Evolutionary conservation across 2,797 vertebrate genomes (phyloP).

Genomic region (Pristis pectinata): DNA sequence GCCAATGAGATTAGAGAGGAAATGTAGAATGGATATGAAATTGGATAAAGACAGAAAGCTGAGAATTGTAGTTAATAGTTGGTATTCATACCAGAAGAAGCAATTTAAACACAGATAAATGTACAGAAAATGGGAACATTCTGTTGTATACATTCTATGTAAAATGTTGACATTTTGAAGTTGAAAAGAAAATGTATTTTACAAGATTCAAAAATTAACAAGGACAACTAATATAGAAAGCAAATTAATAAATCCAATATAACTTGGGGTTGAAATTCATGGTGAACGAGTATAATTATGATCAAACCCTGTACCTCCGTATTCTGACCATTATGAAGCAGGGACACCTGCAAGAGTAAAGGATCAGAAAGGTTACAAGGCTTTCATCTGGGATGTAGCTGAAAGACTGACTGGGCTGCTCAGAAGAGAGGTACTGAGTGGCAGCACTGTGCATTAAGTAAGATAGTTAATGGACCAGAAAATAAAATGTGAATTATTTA

Average conservation of each 20-base stretch:
- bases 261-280: background rate
- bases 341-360: no score
- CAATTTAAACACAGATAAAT: background rate
- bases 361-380: no score
- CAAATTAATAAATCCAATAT: background rate
- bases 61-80: background rate
- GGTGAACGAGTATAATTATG: no score
- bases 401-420: no score
- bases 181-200: background rate
- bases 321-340: no score
- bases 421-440: no score
- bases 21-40: background rate
- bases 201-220: background rate
- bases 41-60: background rate
- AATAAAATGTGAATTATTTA: no score
- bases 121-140: background rate
- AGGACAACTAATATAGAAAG: no score
- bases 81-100: background rate
- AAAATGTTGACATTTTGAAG: background rate
- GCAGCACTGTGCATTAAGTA: no score
- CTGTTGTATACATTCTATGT: background rate
- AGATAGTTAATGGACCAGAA: no score
- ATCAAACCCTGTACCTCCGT: background rate
- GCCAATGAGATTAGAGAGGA: background rate
- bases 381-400: no score